Percentiles rank a stretch among this genome's conserved stretches.
These are phyloP conservation scores for Sarcophaga bullata DNA, from an alignment of 1,140 invertebrate genomes.

Conservation along the genomic window DNA sequence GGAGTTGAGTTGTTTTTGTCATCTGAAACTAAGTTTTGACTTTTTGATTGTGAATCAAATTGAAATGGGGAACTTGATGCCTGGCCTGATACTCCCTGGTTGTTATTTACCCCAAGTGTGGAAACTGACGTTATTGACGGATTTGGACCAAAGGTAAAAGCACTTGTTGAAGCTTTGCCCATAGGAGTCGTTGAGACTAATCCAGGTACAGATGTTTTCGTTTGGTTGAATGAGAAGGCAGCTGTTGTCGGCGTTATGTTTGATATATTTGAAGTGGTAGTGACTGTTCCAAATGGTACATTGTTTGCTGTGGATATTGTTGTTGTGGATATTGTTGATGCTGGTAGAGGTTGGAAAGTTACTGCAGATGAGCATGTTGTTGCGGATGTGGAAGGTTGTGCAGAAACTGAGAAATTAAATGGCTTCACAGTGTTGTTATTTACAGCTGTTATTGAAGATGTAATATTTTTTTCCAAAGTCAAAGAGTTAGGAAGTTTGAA, in stretches of 20 bases:
- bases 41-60: slow-evolving; percentile 30
- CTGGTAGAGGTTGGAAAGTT: slow-evolving; percentile 46
- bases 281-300: not conserved
- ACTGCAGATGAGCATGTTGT: slow-evolving; percentile 24
- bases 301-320: not conserved
- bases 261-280: not conserved
- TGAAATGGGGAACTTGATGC: slow-evolving; percentile 20
- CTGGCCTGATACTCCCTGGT: slow-evolving; percentile 44
- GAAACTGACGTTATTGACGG: not conserved
- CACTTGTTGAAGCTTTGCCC: not conserved
- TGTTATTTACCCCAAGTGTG: not conserved
- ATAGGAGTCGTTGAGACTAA: too few relatives aligned
- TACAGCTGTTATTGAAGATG: slow-evolving; percentile 14
- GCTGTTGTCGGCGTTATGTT: too few relatives aligned
- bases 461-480: slow-evolving; percentile 24
- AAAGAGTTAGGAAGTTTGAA: not conserved
- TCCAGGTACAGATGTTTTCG: too few relatives aligned
- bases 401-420: not conserved
- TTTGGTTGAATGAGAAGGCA: too few relatives aligned
- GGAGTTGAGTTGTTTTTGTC: not conserved
- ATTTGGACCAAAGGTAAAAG: not conserved
- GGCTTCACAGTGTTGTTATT: slow-evolving; percentile 42
- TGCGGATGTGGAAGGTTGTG: slow-evolving; percentile 13
- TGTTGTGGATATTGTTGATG: slow-evolving; percentile 27
- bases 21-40: not conserved